These are phyloP conservation scores for Ophonus ardosiacus DNA, from an alignment of 2,888 invertebrate species.

Conservation along the genomic window DNA sequence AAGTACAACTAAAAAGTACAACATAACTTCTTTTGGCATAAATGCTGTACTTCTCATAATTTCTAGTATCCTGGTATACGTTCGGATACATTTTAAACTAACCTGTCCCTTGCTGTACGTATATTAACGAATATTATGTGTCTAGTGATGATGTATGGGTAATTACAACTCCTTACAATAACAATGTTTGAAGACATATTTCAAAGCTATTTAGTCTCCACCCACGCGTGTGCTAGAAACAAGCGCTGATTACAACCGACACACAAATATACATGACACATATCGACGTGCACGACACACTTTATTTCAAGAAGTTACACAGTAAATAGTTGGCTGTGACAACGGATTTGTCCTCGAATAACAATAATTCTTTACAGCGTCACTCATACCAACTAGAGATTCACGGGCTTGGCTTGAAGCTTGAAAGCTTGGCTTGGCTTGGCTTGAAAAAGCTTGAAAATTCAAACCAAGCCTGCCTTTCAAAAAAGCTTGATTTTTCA, in stretches of 20 bases:
- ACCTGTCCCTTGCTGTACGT: background rate
- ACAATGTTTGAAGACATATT: background rate
- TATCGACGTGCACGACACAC: slow-evolving; percentile 13
- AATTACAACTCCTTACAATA: background rate
- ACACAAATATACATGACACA: background rate
- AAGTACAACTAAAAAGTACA: too few relatives aligned
- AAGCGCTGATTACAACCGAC: slow-evolving; percentile 1
- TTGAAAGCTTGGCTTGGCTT: too few relatives aligned
- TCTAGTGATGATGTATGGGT: background rate
- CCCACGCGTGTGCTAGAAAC: background rate
- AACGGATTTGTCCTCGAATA: background rate
- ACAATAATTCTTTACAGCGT: slow-evolving; percentile 2
- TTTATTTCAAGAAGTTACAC: slow-evolving; percentile 16
- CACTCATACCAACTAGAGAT: background rate
- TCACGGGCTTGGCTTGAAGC: too few relatives aligned
- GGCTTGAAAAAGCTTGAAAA: too few relatives aligned
- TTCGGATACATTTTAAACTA: background rate
- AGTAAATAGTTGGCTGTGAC: slow-evolving; percentile 25
- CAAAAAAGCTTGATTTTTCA: too few relatives aligned
- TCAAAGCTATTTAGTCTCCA: background rate
- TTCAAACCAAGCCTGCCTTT: too few relatives aligned
- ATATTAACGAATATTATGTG: background rate
- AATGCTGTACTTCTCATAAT: background rate
- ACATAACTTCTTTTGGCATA: too few relatives aligned
- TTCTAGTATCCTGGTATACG: background rate